Base-by-base conservation (phyloP, 2,888 invertebrate species). In the Hydraecia micacea region DNA sequence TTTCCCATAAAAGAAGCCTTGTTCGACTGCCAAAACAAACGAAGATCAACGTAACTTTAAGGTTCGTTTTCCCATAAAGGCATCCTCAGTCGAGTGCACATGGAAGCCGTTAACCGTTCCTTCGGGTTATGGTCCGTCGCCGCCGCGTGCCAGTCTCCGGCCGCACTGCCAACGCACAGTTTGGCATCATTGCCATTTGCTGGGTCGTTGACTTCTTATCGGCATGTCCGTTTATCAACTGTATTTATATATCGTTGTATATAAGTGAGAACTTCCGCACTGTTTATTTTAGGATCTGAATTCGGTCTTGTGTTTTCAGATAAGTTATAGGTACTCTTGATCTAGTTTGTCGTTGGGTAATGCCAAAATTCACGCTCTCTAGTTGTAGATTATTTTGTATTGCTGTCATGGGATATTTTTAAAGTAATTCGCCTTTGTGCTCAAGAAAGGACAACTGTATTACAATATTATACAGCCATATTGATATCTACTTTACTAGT, bases 121-220 rank as follows among this genome's bases (percentile, higher is more conserved):
- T 62, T 42, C 28, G 28, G 58, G 71, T 77, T 79, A 75, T 76
- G 83, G 79, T 87, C 75, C 42, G 69, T 8, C 60, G 85, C 15
- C 79, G 63, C 28, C 67, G 62, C 87, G 79, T 82, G 81, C 86
- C 86, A 81, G 75, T 75, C 81, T 66, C 72, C 69, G 66, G 67
- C 67, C 63, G 36, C 75, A 66, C 68, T 73, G 89, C 86, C 84
- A 88, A 87, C 77, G 58, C 55, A 66, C 79, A 86, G 70, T 84
- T 89, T 86, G 87, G 80, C 88, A 86, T 80, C 80, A 86, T 81
- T 74, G 78, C 84, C 73, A 80, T 79, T 74, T 66, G 58, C 36
- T 70, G 58, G 89, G 79, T 87, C 87, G 66, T 80, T 72, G 88
- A 87, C 80, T 84, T 76, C 68, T 87, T 88, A 88, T 88, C 88